Percentiles rank a stretch among this genome's conserved stretches.
These are phyloP conservation scores for Mustelus asterias DNA, from an alignment of 2,113 vertebrate species.

Conservation along the genomic window DNA sequence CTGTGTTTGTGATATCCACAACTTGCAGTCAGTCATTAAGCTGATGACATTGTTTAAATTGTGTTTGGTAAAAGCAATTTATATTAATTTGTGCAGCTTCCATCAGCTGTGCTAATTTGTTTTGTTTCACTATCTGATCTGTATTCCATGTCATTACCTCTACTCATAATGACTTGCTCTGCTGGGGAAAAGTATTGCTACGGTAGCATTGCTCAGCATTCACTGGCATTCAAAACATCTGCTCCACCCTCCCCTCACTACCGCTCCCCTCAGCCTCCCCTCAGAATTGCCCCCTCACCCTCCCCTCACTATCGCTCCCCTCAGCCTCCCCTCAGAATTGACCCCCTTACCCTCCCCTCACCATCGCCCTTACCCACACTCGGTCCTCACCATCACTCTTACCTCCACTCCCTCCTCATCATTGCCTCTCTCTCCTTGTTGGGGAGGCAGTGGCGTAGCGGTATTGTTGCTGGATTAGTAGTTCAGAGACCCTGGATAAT, in stretches of 20 bases:
- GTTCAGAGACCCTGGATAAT: too few relatives aligned
- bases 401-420: background rate
- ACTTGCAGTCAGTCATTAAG: background rate
- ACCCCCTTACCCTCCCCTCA: background rate
- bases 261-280: background rate
- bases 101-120: background rate
- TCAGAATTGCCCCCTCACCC: background rate
- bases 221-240: background rate
- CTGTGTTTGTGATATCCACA: background rate
- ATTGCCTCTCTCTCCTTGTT: background rate
- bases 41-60: background rate
- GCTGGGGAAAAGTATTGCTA: background rate
- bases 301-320: background rate
- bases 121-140: background rate
- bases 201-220: background rate
- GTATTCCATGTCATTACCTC: background rate
- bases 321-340: background rate
- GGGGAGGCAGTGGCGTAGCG: too few relatives aligned
- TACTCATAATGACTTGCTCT: background rate
- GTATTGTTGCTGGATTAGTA: too few relatives aligned
- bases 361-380: background rate
- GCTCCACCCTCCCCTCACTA: background rate
- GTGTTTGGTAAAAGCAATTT: background rate
- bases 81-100: background rate
- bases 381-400: background rate